Base-by-base conservation (phyloP, 92 coral and sea anemone genomes). In the Ricordea florida region DNA sequence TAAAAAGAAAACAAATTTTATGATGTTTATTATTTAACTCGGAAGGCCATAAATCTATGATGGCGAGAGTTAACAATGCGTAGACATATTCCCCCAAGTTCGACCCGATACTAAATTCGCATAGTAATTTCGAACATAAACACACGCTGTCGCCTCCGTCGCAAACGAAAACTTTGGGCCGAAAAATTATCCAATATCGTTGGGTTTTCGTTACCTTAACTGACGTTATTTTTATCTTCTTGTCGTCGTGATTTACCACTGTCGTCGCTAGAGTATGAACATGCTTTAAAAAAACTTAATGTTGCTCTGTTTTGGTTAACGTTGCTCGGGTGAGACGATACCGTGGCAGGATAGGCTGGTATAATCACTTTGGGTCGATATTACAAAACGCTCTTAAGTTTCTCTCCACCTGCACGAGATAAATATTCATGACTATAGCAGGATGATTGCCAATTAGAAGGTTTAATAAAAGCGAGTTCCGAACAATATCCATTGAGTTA, bases 401-500 rank as follows among this genome's bases (percentile, higher is more conserved):
- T 4, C 31, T 6, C 13, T 81, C 35, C 90, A 84, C 90, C 90
- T 84, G 90, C 85, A 34, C 16, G 0, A 0, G 52, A 82, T 86
- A n/a, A 86, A 86, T 89, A 89, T 89, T 80, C 79, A 89, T 74
- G 78, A 80, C 24, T 23, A 22, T 51, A 58, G 14, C 45, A n/a
- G 76, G 46, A 48, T 68, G 92, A 86, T 82, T 68, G 84, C 84
- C 89, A 82, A 86, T 86, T 86, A 82, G 67, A 75, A 36, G 27
- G 52, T 73, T 73, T 66, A 69, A 79, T 79, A 79, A 69, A 79
- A 70, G 27, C 72, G 62, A 61, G 56, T 51, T 6, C 20, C 27
- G 61, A 22, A 69, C 62, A 79, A 34, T 57, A 42, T 70, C 65
- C 43, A 44, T 14, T 21, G 44, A 69, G 74, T 67, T 74, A 78